Evolutionary conservation across 1,140 invertebrate species (phyloP).

Genomic region (Mactra quadrangularis): DNA sequence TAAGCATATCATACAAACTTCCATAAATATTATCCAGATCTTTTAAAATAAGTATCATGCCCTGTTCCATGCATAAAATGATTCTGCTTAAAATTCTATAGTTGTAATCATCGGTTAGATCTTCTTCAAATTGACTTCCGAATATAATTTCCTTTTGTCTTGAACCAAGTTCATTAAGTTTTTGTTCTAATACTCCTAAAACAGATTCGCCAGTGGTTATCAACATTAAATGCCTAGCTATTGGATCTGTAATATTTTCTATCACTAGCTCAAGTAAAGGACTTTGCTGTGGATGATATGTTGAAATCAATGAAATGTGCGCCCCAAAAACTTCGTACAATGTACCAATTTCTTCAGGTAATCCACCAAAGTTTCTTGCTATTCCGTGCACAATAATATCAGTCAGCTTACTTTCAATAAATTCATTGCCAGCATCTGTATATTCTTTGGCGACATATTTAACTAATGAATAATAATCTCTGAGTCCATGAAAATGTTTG

Average conservation of each 20-base stretch:
- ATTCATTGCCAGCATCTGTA: background rate
- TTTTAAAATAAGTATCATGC: conserved; percentile 72
- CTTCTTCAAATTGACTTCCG: conserved; percentile 76
- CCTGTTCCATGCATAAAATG: conserved; percentile 78
- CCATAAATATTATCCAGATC: conserved; percentile 77
- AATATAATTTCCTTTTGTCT: conserved; percentile 65
- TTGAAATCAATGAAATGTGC: background rate
- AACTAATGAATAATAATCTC: conserved; percentile 76
- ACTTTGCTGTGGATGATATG: no score
- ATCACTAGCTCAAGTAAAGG: conserved; percentile 60
- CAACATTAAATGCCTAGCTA: conserved; percentile 69
- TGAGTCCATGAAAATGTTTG: conserved; percentile 75
- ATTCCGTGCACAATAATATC: conserved; percentile 54
- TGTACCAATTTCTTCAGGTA: conserved; percentile 55
- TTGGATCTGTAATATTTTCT: conserved; percentile 65
- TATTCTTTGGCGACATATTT: conserved; percentile 70
- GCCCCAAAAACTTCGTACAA: conserved; percentile 34
- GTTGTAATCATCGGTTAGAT: conserved; percentile 73
- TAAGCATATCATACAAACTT: conserved; percentile 78
- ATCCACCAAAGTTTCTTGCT: conserved; percentile 74
- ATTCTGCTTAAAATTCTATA: conserved; percentile 75
- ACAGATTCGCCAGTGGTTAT: conserved; percentile 69
- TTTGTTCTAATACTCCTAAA: conserved; percentile 63
- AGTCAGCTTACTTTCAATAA: background rate
- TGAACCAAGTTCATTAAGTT: conserved; percentile 46